Conservation (phyloP, 2,797 vertebrate species). For the Australoheros facetus region DNA sequence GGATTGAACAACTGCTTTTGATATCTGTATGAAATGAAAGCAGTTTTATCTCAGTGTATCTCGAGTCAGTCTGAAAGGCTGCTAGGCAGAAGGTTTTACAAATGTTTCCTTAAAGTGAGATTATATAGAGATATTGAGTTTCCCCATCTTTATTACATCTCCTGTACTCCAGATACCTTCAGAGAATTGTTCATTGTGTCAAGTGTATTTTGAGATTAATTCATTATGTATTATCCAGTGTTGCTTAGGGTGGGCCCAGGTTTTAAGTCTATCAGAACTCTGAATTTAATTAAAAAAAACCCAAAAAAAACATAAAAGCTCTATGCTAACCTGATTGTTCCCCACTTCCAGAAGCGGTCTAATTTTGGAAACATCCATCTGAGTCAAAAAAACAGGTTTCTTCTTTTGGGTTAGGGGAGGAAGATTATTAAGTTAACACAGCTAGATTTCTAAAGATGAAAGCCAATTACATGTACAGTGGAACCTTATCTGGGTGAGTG, state of each 20-base stretch:
- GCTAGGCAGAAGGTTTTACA: slow-evolving; percentile 10
- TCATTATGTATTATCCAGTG: slow-evolving; percentile 40
- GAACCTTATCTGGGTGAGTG: slow-evolving; percentile 11
- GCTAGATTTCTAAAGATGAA: slow-evolving; percentile 38
- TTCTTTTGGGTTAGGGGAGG: slow-evolving; percentile 27
- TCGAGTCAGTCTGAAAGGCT: slow-evolving; percentile 14
- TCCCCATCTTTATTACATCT: slow-evolving; percentile 26
- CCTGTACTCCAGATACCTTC: slow-evolving; percentile 14
- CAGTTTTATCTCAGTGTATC: slow-evolving; percentile 29
- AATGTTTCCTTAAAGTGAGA: slow-evolving; percentile 41
- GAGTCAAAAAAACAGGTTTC: slow-evolving; percentile 36
- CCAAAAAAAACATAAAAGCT: slow-evolving; percentile 28
- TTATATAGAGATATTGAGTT: slow-evolving; percentile 36
- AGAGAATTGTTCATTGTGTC: slow-evolving; percentile 39
- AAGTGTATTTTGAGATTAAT: slow-evolving; percentile 44
- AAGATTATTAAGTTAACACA: slow-evolving; percentile 47
- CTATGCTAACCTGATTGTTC: slow-evolving; percentile 49
- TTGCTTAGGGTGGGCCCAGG: slow-evolving; percentile 13
- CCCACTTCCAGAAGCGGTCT: slow-evolving; percentile 42
- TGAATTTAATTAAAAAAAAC: slow-evolving; percentile 18
- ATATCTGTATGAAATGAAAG: slow-evolving; percentile 41
- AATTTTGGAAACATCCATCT: slow-evolving; percentile 42
- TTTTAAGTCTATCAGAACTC: slow-evolving; percentile 44
- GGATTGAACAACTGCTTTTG: slow-evolving; percentile 45
- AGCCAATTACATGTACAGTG: slow-evolving; percentile 40